Evolutionary conservation across 2,888 invertebrate species (phyloP).

Genomic region (Odontocerum albicorne): DNA sequence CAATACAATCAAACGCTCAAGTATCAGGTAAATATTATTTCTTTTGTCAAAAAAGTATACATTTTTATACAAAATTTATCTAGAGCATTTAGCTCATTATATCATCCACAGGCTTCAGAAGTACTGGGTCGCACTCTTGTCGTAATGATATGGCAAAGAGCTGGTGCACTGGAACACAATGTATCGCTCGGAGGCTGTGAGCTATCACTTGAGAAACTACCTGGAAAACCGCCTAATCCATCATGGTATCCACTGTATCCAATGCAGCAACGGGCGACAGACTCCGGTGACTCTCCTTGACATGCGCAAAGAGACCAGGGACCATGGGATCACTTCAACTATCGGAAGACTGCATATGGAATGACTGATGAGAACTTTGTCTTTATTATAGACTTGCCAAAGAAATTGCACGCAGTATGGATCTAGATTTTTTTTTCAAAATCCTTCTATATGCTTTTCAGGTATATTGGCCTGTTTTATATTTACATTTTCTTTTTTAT

Average conservation of each 20-base stretch:
- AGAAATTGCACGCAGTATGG: too few relatives aligned
- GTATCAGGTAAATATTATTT: conserved; percentile 61
- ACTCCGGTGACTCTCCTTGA: conserved; percentile 56
- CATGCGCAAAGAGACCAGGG: conserved; percentile 20
- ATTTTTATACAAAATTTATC: too few relatives aligned
- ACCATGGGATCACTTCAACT: not conserved
- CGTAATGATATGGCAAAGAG: conserved; percentile 91
- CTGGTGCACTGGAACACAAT: conserved; percentile 86
- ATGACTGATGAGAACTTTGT: too few relatives aligned
- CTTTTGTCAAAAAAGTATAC: too few relatives aligned
- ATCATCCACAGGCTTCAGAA: conserved; percentile 61
- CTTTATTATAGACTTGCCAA: too few relatives aligned
- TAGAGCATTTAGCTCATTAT: too few relatives aligned
- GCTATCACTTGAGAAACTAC: conserved; percentile 79
- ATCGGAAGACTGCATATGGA: too few relatives aligned
- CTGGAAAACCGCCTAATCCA: conserved; percentile 76
- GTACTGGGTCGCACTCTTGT: conserved; percentile 79
- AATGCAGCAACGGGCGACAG: conserved; percentile 45
- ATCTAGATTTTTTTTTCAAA: too few relatives aligned
- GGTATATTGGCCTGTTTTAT: too few relatives aligned
- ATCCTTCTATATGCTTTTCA: too few relatives aligned
- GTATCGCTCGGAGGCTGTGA: conserved; percentile 79
- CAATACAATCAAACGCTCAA: conserved; percentile 86
- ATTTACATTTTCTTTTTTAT: too few relatives aligned
- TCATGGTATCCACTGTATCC: conserved; percentile 94